These are phyloP conservation scores for Herpailurus yagouaroundi DNA, from an alignment of 2,113 vertebrate species.

Conservation along the genomic window DNA sequence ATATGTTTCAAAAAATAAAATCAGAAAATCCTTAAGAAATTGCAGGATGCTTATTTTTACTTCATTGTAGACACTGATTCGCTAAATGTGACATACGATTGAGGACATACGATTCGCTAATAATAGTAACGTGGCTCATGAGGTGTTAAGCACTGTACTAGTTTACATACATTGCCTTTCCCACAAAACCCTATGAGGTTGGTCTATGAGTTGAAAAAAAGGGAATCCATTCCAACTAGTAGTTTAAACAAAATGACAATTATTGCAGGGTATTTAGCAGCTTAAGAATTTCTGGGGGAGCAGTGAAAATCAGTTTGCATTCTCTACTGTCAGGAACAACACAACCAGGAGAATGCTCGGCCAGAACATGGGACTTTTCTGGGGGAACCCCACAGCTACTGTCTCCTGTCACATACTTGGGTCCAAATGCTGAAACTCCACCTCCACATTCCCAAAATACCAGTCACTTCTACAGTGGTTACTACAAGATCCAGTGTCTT, in stretches of 20 bases:
- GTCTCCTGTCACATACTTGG: background rate
- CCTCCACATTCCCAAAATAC: background rate
- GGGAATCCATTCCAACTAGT: background rate
- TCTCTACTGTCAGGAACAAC: background rate
- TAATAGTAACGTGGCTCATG: background rate
- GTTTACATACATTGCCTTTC: background rate
- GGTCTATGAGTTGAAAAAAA: background rate
- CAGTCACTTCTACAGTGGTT: background rate
- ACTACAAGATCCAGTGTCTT: background rate
- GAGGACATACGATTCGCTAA: background rate
- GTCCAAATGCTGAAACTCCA: background rate
- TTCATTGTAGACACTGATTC: background rate
- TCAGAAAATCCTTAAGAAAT: background rate
- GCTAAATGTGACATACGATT: background rate
- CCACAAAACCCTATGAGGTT: background rate
- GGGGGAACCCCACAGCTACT: background rate
- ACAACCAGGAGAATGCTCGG: background rate
- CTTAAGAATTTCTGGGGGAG: background rate
- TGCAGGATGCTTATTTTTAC: background rate
- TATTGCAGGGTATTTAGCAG: background rate
- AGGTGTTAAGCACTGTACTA: background rate
- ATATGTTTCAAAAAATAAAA: background rate
- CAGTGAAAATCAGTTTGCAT: background rate
- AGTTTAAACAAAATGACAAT: background rate
- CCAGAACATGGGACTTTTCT: background rate